Percentiles rank a stretch among this genome's conserved stretches.
phyloP scores from a whole-genome alignment of 2,888 invertebrate genomes.

The Cephalotes varians region DNA sequence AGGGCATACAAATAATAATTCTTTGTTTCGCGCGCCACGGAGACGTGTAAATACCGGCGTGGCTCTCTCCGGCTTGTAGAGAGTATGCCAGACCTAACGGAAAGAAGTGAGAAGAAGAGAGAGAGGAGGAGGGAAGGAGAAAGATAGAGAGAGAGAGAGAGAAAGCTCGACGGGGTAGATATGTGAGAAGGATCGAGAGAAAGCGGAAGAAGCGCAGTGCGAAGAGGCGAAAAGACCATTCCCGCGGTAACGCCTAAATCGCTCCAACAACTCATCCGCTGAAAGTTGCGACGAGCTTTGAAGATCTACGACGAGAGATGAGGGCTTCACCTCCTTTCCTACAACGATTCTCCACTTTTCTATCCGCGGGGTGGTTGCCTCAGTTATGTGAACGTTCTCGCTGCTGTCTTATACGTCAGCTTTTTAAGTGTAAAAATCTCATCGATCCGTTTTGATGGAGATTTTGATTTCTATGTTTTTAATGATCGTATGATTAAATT shows the following conservation, averaged over 20 bases:
- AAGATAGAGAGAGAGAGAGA: constrained; percentile 62
- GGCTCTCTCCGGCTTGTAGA: constrained; percentile 70
- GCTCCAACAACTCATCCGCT: constrained; percentile 85
- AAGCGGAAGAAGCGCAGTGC: constrained; percentile 60
- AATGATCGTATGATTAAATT: background rate
- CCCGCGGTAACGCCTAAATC: constrained; percentile 84
- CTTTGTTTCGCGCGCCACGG: constrained; percentile 82
- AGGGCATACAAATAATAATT: constrained; percentile 85
- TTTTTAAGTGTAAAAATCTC: constrained; percentile 6
- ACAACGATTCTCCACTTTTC: constrained; percentile 64
- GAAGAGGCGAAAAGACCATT: constrained; percentile 79
- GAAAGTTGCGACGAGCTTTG: constrained; percentile 84
- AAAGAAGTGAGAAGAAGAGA: constrained; percentile 64
- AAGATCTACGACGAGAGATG: constrained; percentile 80
- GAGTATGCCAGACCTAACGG: constrained; percentile 66
- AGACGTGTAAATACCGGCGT: constrained; percentile 84
- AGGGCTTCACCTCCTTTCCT: constrained; percentile 66
- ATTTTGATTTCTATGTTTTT: background rate
- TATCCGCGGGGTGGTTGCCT: constrained; percentile 55
- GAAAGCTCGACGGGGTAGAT: constrained; percentile 41
- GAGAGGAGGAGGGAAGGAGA: constrained; percentile 52
- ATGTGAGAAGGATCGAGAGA: constrained; percentile 33
- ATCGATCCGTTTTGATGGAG: background rate
- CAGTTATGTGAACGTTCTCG: constrained; percentile 9
- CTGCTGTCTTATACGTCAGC: background rate